These are phyloP conservation scores for Pristionchus maxplancki DNA, from an alignment of 2,888 invertebrate species.

Conservation along the genomic window DNA sequence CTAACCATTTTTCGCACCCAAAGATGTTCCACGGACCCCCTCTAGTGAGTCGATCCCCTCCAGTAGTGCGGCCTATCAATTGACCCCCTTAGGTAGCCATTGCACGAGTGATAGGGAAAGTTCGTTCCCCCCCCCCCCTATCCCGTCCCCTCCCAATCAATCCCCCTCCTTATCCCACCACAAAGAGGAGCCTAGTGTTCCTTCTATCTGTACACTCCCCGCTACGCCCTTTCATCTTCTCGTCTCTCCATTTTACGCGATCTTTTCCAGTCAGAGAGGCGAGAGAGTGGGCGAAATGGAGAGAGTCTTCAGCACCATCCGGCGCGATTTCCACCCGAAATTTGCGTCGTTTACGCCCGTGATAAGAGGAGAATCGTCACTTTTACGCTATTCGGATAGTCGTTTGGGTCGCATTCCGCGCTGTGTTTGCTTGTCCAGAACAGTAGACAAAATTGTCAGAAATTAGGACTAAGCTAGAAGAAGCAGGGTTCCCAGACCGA, in stretches of 20 bases:
- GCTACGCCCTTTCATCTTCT: not conserved
- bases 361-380: not conserved
- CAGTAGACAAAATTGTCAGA: too few species aligned
- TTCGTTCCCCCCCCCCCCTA: not conserved
- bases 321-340: not conserved
- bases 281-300: too few species aligned
- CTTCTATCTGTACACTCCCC: constrained; percentile 28
- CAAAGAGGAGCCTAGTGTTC: constrained; percentile 1
- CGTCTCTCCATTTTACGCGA: too few species aligned
- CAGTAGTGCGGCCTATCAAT: constrained; percentile 32
- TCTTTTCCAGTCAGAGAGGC: too few species aligned
- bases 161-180: constrained; percentile 19
- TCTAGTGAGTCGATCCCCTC: not conserved
- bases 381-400: not conserved
- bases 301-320: not conserved
- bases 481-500: too few species aligned
- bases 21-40: too few species aligned
- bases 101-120: constrained; percentile 27
- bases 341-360: not conserved
- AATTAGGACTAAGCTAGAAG: too few species aligned
- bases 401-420: not conserved
- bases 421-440: not conserved
- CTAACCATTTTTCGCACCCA: too few species aligned
- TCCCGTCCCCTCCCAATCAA: not conserved
- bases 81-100: constrained; percentile 19